Evolutionary conservation across 2,113 vertebrate genomes (phyloP).

Genomic region (Solea senegalensis): DNA sequence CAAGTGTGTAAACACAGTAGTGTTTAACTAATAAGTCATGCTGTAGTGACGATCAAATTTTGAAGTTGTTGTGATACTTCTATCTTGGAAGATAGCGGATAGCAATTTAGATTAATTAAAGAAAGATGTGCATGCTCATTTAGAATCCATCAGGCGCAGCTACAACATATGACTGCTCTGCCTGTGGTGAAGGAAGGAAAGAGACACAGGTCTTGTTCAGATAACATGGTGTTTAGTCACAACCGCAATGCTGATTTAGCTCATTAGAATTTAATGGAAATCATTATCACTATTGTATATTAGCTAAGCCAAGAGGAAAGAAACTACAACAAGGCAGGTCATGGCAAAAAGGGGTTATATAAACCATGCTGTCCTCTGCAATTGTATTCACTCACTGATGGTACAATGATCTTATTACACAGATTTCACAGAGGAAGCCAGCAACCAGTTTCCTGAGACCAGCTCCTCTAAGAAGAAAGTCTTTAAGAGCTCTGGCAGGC

Average conservation of each 20-base stretch:
- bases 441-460: slow-evolving; percentile 21
- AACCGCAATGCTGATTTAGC: slow-evolving; percentile 7
- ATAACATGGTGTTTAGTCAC: slow-evolving; percentile 3
- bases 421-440: slow-evolving; percentile 49
- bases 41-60: neutral
- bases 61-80: too few relatives aligned
- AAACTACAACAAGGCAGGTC: too few relatives aligned
- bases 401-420: neutral
- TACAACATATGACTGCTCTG: neutral
- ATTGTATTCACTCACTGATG: neutral
- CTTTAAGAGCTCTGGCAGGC: slow-evolving; percentile 32
- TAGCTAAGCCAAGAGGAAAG: too few relatives aligned
- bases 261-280: slow-evolving; percentile 30
- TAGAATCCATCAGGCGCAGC: neutral
- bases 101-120: neutral
- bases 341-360: too few relatives aligned
- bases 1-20: neutral
- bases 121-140: slow-evolving; percentile 2
- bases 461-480: slow-evolving; percentile 39
- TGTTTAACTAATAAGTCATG: neutral
- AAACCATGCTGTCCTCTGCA: too few relatives aligned
- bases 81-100: too few relatives aligned
- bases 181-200: neutral
- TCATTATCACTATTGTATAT: neutral
- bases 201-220: neutral